Conservation (phyloP, 1,140 invertebrate genomes). For the Lamellibrachia luymesi region DNA sequence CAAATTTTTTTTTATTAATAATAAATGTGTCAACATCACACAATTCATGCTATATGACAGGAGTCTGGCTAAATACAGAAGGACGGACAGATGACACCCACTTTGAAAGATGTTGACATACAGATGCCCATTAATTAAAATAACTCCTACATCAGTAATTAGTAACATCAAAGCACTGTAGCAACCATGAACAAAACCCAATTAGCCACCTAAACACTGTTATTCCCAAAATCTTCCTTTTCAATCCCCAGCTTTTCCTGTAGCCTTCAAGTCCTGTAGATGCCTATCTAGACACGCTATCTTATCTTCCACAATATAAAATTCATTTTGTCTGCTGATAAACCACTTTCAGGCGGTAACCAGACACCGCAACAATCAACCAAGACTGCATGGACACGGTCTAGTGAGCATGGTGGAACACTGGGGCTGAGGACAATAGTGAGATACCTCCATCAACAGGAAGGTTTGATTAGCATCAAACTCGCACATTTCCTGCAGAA, state of each 20-base stretch:
- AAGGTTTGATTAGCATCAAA: background rate
- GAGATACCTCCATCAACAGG: background rate
- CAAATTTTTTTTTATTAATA: background rate
- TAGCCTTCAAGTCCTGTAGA: background rate
- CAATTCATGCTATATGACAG: background rate
- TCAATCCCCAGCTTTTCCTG: background rate
- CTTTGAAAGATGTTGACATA: no score
- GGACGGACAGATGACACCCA: background rate
- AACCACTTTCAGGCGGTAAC: background rate
- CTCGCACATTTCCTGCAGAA: background rate
- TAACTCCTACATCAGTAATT: background rate
- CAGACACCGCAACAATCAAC: background rate
- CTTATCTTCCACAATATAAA: background rate
- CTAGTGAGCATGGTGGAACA: background rate
- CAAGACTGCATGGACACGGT: background rate
- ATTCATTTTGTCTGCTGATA: background rate
- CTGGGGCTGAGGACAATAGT: background rate
- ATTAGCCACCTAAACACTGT: background rate
- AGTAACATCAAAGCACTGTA: background rate
- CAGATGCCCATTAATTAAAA: background rate
- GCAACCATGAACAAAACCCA: background rate
- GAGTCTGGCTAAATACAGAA: background rate
- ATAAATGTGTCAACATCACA: background rate
- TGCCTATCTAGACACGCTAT: background rate
- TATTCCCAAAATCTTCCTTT: background rate